Evolutionary conservation across 1,140 invertebrate genomes (phyloP).

Genomic region (Dendrolimus kikuchii): DNA sequence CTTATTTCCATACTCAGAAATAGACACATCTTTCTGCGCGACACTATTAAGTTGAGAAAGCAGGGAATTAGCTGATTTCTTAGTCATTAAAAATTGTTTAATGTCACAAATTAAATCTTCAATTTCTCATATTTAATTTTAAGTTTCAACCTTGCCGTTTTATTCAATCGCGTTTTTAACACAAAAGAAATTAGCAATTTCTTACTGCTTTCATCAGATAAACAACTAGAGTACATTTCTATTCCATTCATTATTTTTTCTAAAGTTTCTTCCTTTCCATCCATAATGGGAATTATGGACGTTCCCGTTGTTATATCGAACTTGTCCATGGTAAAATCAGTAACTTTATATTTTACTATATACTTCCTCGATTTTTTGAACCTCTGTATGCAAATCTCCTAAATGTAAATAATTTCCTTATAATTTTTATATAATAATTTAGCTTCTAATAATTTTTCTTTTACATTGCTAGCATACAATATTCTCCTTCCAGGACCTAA

Average conservation of each 20-base stretch:
- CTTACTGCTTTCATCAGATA: background rate
- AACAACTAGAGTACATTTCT: constrained; percentile 1
- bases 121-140: constrained; percentile 1
- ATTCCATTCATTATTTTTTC: background rate
- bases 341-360: too few species aligned
- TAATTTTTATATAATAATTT: background rate
- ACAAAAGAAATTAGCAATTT: constrained; percentile 1
- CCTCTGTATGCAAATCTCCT: too few species aligned
- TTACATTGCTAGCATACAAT: background rate
- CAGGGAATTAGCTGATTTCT: too few species aligned
- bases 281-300: background rate
- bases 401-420: too few species aligned
- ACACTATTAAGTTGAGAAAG: too few species aligned
- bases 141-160: background rate
- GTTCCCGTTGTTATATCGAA: too few species aligned
- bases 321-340: too few species aligned
- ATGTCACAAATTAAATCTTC: background rate
- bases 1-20: background rate
- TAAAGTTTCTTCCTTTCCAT: background rate
- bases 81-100: background rate
- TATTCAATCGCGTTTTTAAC: background rate
- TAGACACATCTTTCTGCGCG: background rate
- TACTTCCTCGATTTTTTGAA: too few species aligned
- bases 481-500: background rate
- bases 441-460: background rate